These are phyloP conservation scores for Bombus affinis DNA, from an alignment of 1,140 invertebrate species.

Conservation along the genomic window DNA sequence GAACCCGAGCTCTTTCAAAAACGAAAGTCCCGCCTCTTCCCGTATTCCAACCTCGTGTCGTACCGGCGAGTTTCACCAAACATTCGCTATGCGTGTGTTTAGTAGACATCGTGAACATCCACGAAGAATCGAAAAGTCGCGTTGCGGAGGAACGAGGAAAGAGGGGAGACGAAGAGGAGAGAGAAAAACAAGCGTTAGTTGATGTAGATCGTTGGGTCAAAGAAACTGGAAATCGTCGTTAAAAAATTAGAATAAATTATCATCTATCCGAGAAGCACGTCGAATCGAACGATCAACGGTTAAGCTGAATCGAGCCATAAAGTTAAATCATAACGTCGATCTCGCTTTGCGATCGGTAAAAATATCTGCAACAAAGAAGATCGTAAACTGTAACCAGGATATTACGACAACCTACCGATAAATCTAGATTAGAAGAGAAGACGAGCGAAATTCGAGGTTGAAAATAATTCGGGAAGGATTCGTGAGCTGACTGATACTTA, in stretches of 20 bases:
- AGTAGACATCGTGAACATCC: conserved; percentile 52
- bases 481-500: not conserved
- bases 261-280: not conserved
- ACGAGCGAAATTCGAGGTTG: not conserved
- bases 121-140: conserved; percentile 56
- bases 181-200: conserved; percentile 34
- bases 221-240: not conserved
- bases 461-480: not conserved
- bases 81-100: conserved; percentile 60
- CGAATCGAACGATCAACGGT: not conserved
- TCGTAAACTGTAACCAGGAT: not conserved
- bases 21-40: conserved; percentile 74
- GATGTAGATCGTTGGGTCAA: not conserved
- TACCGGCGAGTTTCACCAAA: conserved; percentile 72
- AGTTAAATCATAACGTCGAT: not conserved
- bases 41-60: conserved; percentile 74
- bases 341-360: not conserved
- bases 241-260: not conserved
- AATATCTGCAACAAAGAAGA: not conserved
- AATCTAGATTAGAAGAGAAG: not conserved
- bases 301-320: not conserved
- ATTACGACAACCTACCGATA: not conserved
- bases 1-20: conserved; percentile 68
- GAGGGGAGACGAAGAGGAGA: conserved; percentile 6
- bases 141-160: conserved; percentile 31